Evolutionary conservation across 2,888 invertebrate species (phyloP), one percentile per base, ranked within the genome.

Genomic region (Halictus quadricinctus): DNA sequence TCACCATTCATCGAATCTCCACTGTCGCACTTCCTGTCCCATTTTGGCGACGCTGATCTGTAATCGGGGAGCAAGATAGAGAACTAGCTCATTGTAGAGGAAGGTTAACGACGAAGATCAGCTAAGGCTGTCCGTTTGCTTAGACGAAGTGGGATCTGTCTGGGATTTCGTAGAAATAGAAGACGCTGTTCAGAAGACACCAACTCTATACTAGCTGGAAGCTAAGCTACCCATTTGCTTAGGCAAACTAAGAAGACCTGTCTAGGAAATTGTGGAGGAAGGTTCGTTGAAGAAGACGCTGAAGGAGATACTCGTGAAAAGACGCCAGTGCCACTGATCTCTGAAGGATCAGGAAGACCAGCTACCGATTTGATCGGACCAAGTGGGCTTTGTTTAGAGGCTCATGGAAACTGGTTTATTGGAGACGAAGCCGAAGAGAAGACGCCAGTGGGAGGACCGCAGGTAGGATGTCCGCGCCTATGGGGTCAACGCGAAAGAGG

Each of bases 171-270:
- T n/a, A n/a, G n/a, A n/a, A n/a, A n/a, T n/a, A n/a, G n/a, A 13
- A 50, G 50, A 21, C 1, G 21, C 21, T 8, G 7, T 2, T 0
- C 7, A 54, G 21, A 21, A 54, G 54, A 8, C 36, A 36, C 36
- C 36, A 5, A 36, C 36, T 21, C 21, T 21, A 21, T 21, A 8
- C 2, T 54, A n/a, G 10, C 3, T 10, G 54, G 54, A 54, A n/a
- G 10, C 21, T 54, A 54, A 10, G 54, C 1, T n/a, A 3, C 3
- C 21, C 3, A n/a, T 54, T 21, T 10, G 3, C 21, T 54, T 10
- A 3, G 3, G 21, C 1, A 3, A n/a, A 1, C 21, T 1, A 1
- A 1, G 21, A 10, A 1, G 21, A 10, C 1, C 10, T 10, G 54
- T 54, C 10, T 10, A 54, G 10, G 10, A 10, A 54, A 21, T 54